Evolutionary conservation across 2,113 vertebrate genomes (phyloP).

Genomic region (Heteronetta atricapilla): DNA sequence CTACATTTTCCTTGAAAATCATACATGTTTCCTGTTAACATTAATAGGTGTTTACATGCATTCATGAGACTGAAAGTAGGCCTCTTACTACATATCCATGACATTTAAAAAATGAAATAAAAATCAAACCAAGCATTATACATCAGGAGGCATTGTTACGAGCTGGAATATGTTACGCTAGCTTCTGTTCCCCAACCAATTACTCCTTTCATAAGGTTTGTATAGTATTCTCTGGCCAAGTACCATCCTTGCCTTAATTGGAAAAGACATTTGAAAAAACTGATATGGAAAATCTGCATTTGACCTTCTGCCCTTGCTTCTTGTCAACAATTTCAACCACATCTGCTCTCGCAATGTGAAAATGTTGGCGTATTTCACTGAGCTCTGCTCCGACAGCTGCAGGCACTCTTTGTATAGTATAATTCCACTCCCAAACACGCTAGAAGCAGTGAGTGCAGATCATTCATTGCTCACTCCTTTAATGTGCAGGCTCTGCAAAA

Average conservation of each 20-base stretch:
- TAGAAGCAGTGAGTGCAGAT: not conserved
- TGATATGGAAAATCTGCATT: slow-evolving; percentile 69
- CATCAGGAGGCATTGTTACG: not conserved
- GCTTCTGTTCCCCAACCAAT: slow-evolving; percentile 63
- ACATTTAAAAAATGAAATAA: not conserved
- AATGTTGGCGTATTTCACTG: slow-evolving; percentile 65
- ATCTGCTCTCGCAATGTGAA: slow-evolving; percentile 76
- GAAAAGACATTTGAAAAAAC: slow-evolving; percentile 63
- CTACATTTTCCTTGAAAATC: slow-evolving; percentile 10
- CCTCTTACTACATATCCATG: slow-evolving; percentile 55
- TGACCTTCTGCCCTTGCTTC: slow-evolving; percentile 67
- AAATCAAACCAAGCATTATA: slow-evolving; percentile 19
- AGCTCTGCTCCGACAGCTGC: slow-evolving; percentile 70
- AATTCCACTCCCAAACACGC: slow-evolving; percentile 48
- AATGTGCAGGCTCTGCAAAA: not conserved
- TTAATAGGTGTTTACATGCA: slow-evolving; percentile 56
- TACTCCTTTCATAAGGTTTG: slow-evolving; percentile 37
- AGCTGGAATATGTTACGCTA: slow-evolving; percentile 46
- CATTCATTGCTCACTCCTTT: slow-evolving; percentile 23
- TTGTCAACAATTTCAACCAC: slow-evolving; percentile 67
- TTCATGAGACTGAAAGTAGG: slow-evolving; percentile 44
- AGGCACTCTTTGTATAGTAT: slow-evolving; percentile 40
- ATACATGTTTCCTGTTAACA: slow-evolving; percentile 39
- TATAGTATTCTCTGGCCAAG: not conserved
- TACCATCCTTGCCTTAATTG: slow-evolving; percentile 19